Evolutionary conservation across 2,797 vertebrate species (phyloP), one percentile per base, ranked within the genome.

Genomic region (Sphaeramia orbicularis): DNA sequence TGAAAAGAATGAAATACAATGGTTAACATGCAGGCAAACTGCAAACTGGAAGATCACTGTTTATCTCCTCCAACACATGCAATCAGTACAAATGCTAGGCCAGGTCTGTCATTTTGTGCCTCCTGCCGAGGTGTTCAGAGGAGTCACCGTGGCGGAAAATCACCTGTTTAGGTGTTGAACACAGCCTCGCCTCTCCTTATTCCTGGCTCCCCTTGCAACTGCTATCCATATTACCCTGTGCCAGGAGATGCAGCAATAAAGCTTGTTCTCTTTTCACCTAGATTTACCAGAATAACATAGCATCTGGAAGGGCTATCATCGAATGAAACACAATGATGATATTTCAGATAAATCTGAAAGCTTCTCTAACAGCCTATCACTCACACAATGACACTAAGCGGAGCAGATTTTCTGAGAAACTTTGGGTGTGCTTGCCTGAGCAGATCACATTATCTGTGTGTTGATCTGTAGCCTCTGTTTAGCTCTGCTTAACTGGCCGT

Each of bases 101-200:
- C 75, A 61, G 83, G 65, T 86, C 91, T 92, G 84, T 89, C 86
- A 93, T 93, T 93, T 91, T 85, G 85, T 86, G 87, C 91, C 90
- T 91, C 90, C 88, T 50, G 86, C 77, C 74, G 88, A 76, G 90
- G 85, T 86, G 91, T 89, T 84, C 86, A 92, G 90, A 86, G 84
- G 89, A 93, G 89, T 90, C 92, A 92, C 91, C 83, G 87, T 89
- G 86, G 91, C 82, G 88, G 89, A 92, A 94, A 94, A 95, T 94
- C 92, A 92, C 91, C 91, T 93, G 92, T 92, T 94, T 93, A 93
- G 89, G 89, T 90, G 90, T 88, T 79, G 89, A 93, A 91, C 89
- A 89, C 86, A 85, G 85, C 83, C 84, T 86, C 81, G 70, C 66
- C 85, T 84, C 84, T 88, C 70, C 87, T 76, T 77, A 82, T 82